Conservation (phyloP, 2,797 vertebrate genomes). For the Bufotes viridis region DNA sequence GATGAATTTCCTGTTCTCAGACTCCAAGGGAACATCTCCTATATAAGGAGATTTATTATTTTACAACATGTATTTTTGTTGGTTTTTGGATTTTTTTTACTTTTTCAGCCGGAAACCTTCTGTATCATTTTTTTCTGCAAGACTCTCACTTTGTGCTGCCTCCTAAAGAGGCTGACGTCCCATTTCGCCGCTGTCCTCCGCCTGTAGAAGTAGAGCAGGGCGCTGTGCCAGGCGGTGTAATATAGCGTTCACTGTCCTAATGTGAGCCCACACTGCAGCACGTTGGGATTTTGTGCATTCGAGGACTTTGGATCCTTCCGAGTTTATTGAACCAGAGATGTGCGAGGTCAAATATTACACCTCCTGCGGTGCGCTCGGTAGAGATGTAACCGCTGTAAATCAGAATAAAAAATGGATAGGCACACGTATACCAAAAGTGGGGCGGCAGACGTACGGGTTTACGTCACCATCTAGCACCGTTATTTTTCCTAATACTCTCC, state of each 20-base stretch:
- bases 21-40: not conserved
- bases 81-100: not conserved
- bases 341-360: not conserved
- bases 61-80: not conserved
- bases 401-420: too few relatives aligned
- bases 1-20: too few relatives aligned
- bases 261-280: conserved; percentile 24
- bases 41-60: not conserved
- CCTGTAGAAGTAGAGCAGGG: conserved; percentile 46
- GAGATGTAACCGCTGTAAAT: not conserved
- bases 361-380: not conserved
- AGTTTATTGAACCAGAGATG: not conserved
- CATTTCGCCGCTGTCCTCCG: conserved; percentile 8
- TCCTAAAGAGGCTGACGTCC: conserved; percentile 26
- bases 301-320: not conserved
- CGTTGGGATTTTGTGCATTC: conserved; percentile 14
- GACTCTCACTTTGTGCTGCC: conserved; percentile 27
- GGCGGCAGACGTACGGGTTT: not conserved
- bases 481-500: not conserved
- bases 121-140: conserved; percentile 32
- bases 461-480: not conserved
- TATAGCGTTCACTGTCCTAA: conserved; percentile 10
- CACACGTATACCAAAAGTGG: not conserved
- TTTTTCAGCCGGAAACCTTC: conserved; percentile 4
- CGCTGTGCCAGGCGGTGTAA: conserved; percentile 23